phyloP scores from a whole-genome alignment of 2,888 invertebrate genomes.

The Agrochola circellaris region DNA sequence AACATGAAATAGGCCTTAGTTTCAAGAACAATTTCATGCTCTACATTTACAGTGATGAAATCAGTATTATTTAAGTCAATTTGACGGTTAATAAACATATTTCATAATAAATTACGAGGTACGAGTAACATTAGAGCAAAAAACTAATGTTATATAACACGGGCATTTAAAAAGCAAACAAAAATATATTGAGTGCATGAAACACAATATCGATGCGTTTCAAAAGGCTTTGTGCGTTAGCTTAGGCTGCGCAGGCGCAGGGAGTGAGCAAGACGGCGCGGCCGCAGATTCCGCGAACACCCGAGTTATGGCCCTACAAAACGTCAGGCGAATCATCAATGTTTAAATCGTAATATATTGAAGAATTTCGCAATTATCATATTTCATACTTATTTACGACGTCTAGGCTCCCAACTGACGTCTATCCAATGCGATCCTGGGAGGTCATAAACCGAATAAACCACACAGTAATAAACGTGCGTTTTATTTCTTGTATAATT shows the following conservation, averaged over 20 bases:
- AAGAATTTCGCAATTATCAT: constrained; percentile 91
- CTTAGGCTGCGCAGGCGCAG: constrained; percentile 53
- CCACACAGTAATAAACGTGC: constrained; percentile 83
- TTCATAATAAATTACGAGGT: constrained; percentile 54
- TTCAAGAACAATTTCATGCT: constrained; percentile 11
- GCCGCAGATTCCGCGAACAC: constrained; percentile 82
- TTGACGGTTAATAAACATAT: constrained; percentile 59
- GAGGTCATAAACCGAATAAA: constrained; percentile 87
- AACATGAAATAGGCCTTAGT: neutral
- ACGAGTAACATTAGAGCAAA: constrained; percentile 59
- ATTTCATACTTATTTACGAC: constrained; percentile 90
- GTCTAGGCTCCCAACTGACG: constrained; percentile 87
- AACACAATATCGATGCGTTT: constrained; percentile 73
- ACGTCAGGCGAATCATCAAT: constrained; percentile 89
- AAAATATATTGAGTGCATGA: constrained; percentile 69
- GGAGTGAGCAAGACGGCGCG: constrained; percentile 61
- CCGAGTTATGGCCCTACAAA: constrained; percentile 88
- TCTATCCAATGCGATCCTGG: constrained; percentile 85
- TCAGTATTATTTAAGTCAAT: constrained; percentile 32
- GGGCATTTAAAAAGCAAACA: constrained; percentile 76
- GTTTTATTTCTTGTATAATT: constrained; percentile 88
- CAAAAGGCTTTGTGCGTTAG: constrained; percentile 69
- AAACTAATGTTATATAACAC: constrained; percentile 71
- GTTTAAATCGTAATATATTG: constrained; percentile 90
- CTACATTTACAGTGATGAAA: constrained; percentile 16